Conservation (phyloP, 2,113 vertebrate genomes). For the Phoenicopterus ruber region DNA sequence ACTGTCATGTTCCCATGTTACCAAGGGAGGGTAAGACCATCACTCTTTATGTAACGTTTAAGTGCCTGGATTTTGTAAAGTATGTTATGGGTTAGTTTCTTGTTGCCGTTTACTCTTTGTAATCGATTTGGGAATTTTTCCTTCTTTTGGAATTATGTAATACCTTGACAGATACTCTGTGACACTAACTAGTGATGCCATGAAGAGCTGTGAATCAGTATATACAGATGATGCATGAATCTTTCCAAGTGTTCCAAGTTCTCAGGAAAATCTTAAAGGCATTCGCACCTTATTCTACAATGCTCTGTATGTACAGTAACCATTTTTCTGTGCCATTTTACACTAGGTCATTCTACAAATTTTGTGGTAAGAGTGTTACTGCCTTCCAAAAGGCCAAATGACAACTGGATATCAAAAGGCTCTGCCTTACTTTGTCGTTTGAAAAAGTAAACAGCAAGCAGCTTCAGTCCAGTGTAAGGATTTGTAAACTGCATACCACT, state of each 20-base stretch:
- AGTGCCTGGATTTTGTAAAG: not conserved
- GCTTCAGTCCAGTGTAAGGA: not conserved
- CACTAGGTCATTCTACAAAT: conserved; percentile 78
- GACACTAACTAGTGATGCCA: not conserved
- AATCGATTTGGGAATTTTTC: not conserved
- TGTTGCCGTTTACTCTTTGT: not conserved
- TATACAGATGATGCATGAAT: not conserved
- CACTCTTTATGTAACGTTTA: not conserved
- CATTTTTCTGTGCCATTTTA: not conserved
- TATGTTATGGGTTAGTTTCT: not conserved
- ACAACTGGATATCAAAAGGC: conserved; percentile 83
- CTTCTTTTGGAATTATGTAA: not conserved
- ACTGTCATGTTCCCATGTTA: fast-evolving
- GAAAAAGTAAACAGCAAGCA: conserved; percentile 61
- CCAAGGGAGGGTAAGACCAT: not conserved
- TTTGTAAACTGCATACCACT: not conserved
- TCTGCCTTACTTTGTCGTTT: conserved; percentile 79
- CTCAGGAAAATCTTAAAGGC: not conserved
- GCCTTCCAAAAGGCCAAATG: conserved; percentile 70
- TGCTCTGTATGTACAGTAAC: not conserved
- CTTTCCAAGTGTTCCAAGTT: not conserved
- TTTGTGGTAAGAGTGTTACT: conserved; percentile 80
- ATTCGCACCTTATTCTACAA: not conserved
- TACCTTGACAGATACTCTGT: not conserved
- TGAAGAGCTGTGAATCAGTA: not conserved